Conservation (phyloP, 2,888 invertebrate genomes). For the Hydriomena furcata region DNA sequence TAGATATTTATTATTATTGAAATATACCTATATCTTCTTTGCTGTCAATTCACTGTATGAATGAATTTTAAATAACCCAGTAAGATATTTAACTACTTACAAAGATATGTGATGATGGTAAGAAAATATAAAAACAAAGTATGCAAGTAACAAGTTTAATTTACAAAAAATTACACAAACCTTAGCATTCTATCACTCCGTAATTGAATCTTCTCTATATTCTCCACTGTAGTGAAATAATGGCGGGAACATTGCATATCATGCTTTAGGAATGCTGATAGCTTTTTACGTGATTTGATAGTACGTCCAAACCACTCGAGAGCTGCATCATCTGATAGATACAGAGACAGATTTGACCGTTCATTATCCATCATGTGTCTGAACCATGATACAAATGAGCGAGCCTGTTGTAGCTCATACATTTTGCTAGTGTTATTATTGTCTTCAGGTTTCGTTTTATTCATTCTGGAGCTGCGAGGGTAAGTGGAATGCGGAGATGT, state of each 20-base stretch:
- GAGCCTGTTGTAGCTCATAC: conserved; percentile 59
- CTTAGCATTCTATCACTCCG: conserved; percentile 55
- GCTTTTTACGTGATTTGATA: conserved; percentile 83
- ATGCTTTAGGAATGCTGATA: conserved; percentile 80
- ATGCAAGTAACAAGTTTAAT: not conserved
- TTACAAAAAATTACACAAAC: conserved; percentile 46
- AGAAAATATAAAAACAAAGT: conserved; percentile 2
- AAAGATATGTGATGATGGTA: too few species aligned
- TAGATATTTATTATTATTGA: not conserved
- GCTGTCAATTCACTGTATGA: too few species aligned
- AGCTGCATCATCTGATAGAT: conserved; percentile 77
- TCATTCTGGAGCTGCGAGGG: conserved; percentile 45
- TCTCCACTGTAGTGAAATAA: conserved; percentile 72
- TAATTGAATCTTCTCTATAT: conserved; percentile 62
- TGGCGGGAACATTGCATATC: conserved; percentile 80
- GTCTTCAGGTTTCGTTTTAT: conserved; percentile 40
- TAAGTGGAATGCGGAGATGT: conserved; percentile 46
- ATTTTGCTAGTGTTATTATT: conserved; percentile 54
- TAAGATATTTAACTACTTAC: too few species aligned
- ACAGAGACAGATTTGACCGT: conserved; percentile 70
- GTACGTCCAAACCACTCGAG: conserved; percentile 87
- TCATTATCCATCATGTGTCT: conserved; percentile 78
- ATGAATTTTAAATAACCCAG: too few species aligned
- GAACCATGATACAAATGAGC: conserved; percentile 73
- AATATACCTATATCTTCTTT: too few species aligned